These are phyloP conservation scores for Prinia subflava DNA, from an alignment of 2,113 vertebrate genomes.

Conservation along the genomic window DNA sequence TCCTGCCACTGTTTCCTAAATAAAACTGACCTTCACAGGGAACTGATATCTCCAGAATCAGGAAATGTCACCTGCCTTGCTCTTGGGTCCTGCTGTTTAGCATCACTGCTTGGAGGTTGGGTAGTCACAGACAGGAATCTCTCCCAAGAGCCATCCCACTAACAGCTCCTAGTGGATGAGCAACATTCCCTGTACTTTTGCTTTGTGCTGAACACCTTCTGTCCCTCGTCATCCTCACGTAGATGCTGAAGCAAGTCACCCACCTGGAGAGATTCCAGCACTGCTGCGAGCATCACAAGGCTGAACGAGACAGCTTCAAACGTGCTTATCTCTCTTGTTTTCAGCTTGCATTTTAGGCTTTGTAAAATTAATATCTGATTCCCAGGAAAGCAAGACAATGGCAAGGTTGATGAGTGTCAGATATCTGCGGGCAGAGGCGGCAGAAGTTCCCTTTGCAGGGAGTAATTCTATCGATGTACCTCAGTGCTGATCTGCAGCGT, in stretches of 20 bases:
- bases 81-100: conserved; percentile 9
- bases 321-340: background rate
- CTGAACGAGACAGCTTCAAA: background rate
- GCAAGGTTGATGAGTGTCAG: conserved; percentile 13
- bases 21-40: background rate
- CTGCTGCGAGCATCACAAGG: background rate
- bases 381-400: conserved; percentile 7
- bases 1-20: background rate
- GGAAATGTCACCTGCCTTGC: background rate
- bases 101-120: background rate
- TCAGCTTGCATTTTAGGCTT: conserved; percentile 1
- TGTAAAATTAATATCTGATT: conserved; percentile 45
- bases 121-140: background rate
- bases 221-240: background rate
- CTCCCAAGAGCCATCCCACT: conserved; percentile 20
- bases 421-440: background rate
- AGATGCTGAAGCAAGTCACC: conserved; percentile 1
- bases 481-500: background rate
- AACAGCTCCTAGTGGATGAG: conserved; percentile 19
- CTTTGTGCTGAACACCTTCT: background rate
- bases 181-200: background rate
- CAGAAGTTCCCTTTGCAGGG: conserved; percentile 10
- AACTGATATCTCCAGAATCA: background rate
- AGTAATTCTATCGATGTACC: conserved; percentile 21
- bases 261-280: background rate